Conservation (phyloP, 2,113 vertebrate genomes). For the Lepisosteus oculatus region DNA sequence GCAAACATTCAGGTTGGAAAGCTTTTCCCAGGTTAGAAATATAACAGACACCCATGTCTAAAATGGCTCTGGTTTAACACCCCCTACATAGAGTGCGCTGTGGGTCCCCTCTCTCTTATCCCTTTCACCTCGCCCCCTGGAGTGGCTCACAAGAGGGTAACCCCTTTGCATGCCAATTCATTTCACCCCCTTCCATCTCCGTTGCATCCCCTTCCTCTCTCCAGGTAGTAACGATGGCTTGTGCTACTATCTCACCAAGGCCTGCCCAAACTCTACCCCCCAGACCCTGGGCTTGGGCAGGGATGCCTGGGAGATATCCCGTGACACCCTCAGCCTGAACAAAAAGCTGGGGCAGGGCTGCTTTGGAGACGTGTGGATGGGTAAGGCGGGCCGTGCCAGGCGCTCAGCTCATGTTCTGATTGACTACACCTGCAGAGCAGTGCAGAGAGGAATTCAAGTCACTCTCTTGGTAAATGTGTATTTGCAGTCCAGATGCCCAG, state of each 20-base stretch:
- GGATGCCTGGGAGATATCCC: slow-evolving; percentile 90
- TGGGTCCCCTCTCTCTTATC: slow-evolving; percentile 24
- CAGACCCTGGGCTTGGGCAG: slow-evolving; percentile 89
- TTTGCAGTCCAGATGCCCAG: too few relatives aligned
- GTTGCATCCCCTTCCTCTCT: slow-evolving; percentile 10
- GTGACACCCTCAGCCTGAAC: slow-evolving; percentile 71
- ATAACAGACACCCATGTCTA: not conserved
- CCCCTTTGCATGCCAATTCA: slow-evolving; percentile 60
- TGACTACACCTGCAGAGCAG: too few relatives aligned
- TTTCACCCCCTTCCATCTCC: slow-evolving; percentile 49
- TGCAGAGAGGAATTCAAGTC: too few relatives aligned
- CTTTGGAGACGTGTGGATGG: slow-evolving; percentile 95
- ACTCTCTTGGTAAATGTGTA: too few relatives aligned
- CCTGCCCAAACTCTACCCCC: slow-evolving; percentile 77
- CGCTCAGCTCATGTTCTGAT: not conserved
- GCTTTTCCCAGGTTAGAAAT: too few relatives aligned
- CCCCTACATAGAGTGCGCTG: not conserved
- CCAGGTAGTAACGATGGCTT: slow-evolving; percentile 85
- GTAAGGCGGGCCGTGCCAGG: slow-evolving; percentile 62
- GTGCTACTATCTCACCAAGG: slow-evolving; percentile 79
- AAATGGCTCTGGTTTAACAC: not conserved
- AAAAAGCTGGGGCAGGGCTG: slow-evolving; percentile 88
- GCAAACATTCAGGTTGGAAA: too few relatives aligned
- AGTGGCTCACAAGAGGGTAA: not conserved
- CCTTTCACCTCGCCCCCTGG: slow-evolving; percentile 16